Percentiles rank a stretch among this genome's conserved stretches.
phyloP scores from a whole-genome alignment of 2,888 invertebrate genomes.

The Tipula helvola region DNA sequence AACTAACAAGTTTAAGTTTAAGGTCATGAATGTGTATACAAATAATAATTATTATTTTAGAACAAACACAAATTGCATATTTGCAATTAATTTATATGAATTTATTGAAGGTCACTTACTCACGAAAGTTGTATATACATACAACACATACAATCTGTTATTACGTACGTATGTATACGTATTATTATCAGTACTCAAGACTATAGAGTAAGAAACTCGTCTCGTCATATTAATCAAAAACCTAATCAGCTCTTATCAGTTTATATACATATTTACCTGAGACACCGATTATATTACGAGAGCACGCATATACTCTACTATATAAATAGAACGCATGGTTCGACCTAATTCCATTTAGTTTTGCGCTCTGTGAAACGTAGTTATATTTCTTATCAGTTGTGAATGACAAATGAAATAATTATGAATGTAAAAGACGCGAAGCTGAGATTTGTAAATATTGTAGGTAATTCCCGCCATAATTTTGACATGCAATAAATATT shows the following conservation, averaged over 20 bases:
- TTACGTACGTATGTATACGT: too few species aligned
- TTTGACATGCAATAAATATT: too few species aligned
- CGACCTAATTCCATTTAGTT: neutral
- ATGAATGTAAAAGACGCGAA: too few species aligned
- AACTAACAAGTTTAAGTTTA: conserved; percentile 4
- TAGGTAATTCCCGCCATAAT: too few species aligned
- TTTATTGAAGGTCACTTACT: neutral
- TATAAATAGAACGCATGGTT: neutral
- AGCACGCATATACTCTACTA: neutral
- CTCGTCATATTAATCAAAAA: neutral
- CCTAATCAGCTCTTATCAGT: neutral
- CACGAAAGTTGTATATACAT: neutral
- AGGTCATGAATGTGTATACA: neutral
- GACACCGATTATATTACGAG: neutral
- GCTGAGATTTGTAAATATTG: too few species aligned
- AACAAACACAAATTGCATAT: neutral
- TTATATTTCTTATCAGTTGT: too few species aligned
- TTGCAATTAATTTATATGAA: neutral
- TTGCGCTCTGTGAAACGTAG: too few species aligned
- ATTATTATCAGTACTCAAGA: neutral
- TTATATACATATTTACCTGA: neutral
- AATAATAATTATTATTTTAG: neutral
- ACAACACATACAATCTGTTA: too few species aligned
- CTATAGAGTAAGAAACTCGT: neutral
- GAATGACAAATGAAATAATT: too few species aligned